Evolutionary conservation across 1,140 invertebrate species (phyloP), one percentile per base, ranked within the genome.

Genomic region (Plodia interpunctella): DNA sequence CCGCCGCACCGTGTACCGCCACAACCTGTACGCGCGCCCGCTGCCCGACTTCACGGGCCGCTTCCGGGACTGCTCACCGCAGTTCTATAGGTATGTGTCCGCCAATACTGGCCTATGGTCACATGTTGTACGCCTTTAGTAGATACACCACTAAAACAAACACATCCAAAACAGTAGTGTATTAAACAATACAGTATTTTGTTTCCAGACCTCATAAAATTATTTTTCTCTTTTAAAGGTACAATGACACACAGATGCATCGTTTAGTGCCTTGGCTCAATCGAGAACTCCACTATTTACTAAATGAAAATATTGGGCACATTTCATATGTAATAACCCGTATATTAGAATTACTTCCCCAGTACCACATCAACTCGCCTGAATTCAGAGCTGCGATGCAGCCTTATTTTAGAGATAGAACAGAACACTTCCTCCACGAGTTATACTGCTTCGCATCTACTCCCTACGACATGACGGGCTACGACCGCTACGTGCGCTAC

Each of bases 361-460:
- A 90, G 53, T 92, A 93, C 76, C 92, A 94, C 65, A 97, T 98
- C 61, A 91, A 92, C 55, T 96, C 95, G 53, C 70, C 87, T 5
- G 92, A 93, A 71, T 97, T 98, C 84, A 91, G 92, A 18, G 91
- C 92, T 28, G 73, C 91, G 0, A 70, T 96, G 15, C 78, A 87
- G 0, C 82, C 91, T 2, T 93, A 92, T 73, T 89, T 95, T 30
- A 91, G 91, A 13, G 80, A 86, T 13, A 90, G 92, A 59, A 94
- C 94, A 0, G 92, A 93, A 61, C 96, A 97, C 80, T 98, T 99
- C 86, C 91, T 97, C 35, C 96, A 98, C 73, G 97, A 99, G 80
- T 92, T 98, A 61, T 94, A 94, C 64, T 94, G 93, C 79, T 99
- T 96, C 91, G 96, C 97, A 38, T 92, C 93, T 21, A 96, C 95